Conservation (phyloP, 2,113 vertebrate species). For the Pithys albifrons region DNA sequence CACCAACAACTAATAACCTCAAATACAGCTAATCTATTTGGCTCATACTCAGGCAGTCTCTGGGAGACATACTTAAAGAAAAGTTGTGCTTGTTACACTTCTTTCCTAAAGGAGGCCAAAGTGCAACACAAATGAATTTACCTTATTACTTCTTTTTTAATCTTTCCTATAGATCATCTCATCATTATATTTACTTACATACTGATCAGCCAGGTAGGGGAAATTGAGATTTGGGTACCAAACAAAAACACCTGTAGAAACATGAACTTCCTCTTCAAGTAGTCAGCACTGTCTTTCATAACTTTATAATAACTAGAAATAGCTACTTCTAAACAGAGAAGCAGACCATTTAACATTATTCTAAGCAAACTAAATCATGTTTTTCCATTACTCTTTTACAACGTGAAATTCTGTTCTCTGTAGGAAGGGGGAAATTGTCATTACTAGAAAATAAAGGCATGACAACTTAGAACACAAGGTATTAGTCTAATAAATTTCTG, state of each 20-base stretch:
- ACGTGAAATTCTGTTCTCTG: neutral
- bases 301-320: neutral
- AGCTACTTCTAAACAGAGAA: neutral
- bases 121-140: neutral
- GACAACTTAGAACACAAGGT: neutral
- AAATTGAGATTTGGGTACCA: neutral
- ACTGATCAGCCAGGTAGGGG: neutral
- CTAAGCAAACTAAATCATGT: neutral
- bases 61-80: neutral
- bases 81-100: neutral
- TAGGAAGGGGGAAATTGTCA: neutral
- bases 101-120: rapidly evolving
- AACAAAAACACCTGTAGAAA: neutral
- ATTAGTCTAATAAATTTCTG: neutral
- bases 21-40: neutral
- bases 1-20: neutral
- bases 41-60: neutral
- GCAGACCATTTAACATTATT: neutral
- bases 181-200: neutral
- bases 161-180: neutral
- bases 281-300: neutral
- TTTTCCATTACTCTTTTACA: neutral
- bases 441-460: neutral
- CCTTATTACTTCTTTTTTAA: neutral
- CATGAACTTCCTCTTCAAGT: neutral